Percentiles rank a stretch among this genome's conserved stretches.
Evolutionary conservation across 2,888 invertebrate genomes (phyloP).

Genomic region (Gasteruption jaculator): DNA sequence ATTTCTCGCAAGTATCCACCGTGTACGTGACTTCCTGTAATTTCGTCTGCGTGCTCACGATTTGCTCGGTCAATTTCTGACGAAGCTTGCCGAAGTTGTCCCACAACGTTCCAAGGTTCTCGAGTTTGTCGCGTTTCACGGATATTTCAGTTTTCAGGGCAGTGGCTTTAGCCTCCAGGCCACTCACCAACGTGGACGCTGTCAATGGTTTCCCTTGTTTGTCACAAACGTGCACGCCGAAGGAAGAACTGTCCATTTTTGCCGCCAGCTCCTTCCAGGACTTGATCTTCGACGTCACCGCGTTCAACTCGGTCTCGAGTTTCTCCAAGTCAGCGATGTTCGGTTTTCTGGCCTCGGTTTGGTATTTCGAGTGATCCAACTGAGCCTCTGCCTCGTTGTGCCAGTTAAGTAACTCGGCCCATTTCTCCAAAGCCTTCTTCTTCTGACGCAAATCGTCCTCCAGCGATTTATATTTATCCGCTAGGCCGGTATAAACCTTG

Average conservation of each 20-base stretch:
- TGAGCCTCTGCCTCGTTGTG: constrained; percentile 76
- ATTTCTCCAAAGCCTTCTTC: constrained; percentile 71
- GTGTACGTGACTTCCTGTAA: constrained; percentile 58
- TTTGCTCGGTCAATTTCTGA: constrained; percentile 63
- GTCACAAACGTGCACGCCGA: constrained; percentile 66
- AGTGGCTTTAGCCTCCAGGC: constrained; percentile 68
- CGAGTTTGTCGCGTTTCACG: constrained; percentile 63
- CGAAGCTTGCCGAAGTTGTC: constrained; percentile 73
- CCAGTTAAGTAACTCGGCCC: constrained; percentile 80
- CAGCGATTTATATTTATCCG: constrained; percentile 72
- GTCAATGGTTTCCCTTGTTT: constrained; percentile 68
- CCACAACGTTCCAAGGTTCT: constrained; percentile 72
- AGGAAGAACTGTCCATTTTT: constrained; percentile 65
- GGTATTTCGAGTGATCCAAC: constrained; percentile 74
- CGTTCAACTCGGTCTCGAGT: constrained; percentile 67
- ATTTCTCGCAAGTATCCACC: constrained; percentile 52
- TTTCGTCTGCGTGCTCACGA: constrained; percentile 59
- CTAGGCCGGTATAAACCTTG: constrained; percentile 71
- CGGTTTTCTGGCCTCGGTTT: constrained; percentile 71
- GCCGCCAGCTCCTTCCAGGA: constrained; percentile 70
- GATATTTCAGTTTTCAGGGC: constrained; percentile 65
- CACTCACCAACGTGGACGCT: constrained; percentile 68
- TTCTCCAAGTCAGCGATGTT: constrained; percentile 67
- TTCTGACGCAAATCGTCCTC: constrained; percentile 72
- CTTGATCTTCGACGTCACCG: constrained; percentile 63